Evolutionary conservation across 1,140 invertebrate species (phyloP), one percentile per base, ranked within the genome.

Genomic region (Leptoteleia sp.): DNA sequence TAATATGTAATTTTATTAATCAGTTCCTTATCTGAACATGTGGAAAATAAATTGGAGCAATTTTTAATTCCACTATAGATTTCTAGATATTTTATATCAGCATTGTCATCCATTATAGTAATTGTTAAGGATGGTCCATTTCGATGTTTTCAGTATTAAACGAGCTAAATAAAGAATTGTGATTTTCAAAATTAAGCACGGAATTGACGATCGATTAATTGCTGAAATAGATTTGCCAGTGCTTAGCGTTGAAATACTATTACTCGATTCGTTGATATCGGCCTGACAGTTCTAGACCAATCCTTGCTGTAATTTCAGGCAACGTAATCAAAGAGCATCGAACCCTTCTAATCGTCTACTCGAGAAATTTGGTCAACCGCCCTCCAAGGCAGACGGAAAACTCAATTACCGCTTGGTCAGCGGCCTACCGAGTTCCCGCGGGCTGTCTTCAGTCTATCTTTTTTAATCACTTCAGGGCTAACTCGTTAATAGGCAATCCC

Each of bases 281-380:
- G 16, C 6, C n/a, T n/a, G 31, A 22, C 42, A 67, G 62, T 50
- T 73, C 64, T 67, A 54, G 54, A 55, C 19, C 25, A 71, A 71
- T 67, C 40, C 77, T 80, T 80, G 55, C 40, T 76, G 73, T 76
- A 80, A 80, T 80, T 80, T 76, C 35, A 29, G 15, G 3, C 7
- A 38, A 68, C 65, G 40, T 79, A 75, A 75, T 76, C 70, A 77
- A 72, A 70, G 72, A 81, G 68, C 55, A 82, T 76, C 80, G 80
- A 82, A 86, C 85, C 87, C 85, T 84, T 82, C 75, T 87, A 87
- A 89, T 89, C 85, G 87, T 86, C 82, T 81, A 54, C 81, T 77
- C 80, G 83, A 87, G 85, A 77, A 88, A 88, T 89, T 85, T 87
- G 83, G 84, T 85, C 82, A 87, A 84, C 83, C 75, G 62, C 77